Percentiles rank a stretch among this genome's conserved stretches.
phyloP scores from a whole-genome alignment of 2,113 vertebrate species.

The Heptranchias perlo region DNA sequence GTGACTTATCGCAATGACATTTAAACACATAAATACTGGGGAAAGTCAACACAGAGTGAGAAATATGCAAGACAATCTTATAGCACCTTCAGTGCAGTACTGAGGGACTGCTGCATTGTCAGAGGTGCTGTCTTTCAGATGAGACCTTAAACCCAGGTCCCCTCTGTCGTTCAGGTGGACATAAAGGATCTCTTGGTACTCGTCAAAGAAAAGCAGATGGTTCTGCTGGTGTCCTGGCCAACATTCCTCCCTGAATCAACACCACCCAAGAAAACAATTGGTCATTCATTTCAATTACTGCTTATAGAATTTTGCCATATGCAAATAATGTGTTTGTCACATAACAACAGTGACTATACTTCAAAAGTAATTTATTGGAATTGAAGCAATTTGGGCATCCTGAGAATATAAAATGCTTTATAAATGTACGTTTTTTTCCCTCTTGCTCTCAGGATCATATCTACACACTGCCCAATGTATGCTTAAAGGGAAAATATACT shows the following conservation, averaged over 20 bases:
- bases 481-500: background rate
- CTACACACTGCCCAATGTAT: background rate
- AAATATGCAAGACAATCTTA: background rate
- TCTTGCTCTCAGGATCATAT: background rate
- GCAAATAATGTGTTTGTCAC: background rate
- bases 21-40: background rate
- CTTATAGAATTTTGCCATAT: background rate
- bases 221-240: too few relatives aligned
- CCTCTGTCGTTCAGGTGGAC: too few relatives aligned
- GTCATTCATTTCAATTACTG: too few relatives aligned
- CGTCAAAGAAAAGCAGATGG: too few relatives aligned
- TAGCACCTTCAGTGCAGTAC: background rate
- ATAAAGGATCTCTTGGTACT: too few relatives aligned
- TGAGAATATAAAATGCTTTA: background rate
- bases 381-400: background rate
- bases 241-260: too few relatives aligned
- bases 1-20: background rate
- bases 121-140: too few relatives aligned
- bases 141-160: too few relatives aligned
- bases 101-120: background rate
- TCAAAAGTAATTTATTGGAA: background rate
- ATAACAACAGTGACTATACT: background rate
- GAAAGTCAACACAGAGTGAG: background rate
- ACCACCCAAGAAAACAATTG: too few relatives aligned
- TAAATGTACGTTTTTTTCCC: background rate